phyloP scores from a whole-genome alignment of 2,888 invertebrate species.

The Drosophila phalerata region DNA sequence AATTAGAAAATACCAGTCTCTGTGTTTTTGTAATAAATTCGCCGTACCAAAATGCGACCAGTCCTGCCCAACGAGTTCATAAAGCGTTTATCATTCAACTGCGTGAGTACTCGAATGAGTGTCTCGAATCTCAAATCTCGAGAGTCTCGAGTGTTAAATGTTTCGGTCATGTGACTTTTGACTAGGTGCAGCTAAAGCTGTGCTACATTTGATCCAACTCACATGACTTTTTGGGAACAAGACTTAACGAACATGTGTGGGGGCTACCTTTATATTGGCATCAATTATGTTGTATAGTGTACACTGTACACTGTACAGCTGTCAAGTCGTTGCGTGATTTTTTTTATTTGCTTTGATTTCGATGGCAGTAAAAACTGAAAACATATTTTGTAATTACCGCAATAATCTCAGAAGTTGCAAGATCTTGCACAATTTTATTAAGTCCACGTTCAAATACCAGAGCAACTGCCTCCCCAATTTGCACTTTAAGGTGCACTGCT shows the following conservation, averaged over 20 bases:
- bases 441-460: conserved; percentile 51
- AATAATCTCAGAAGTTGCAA: conserved; percentile 41
- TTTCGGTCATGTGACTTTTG: conserved; percentile 54
- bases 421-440: conserved; percentile 37
- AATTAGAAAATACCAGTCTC: conserved; percentile 61
- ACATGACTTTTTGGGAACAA: conserved; percentile 42
- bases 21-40: conserved; percentile 46
- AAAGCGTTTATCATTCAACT: conserved; percentile 35
- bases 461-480: conserved; percentile 50
- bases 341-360: conserved; percentile 41
- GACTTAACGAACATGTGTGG: conserved; percentile 2
- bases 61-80: conserved; percentile 52
- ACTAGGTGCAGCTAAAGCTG: conserved; percentile 21
- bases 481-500: conserved; percentile 56
- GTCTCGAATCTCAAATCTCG: conserved; percentile 1
- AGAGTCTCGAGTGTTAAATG: conserved; percentile 9
- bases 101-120: conserved; percentile 17
- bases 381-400: conserved; percentile 71
- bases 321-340: conserved; percentile 60
- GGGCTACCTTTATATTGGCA: conserved; percentile 42
- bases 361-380: conserved; percentile 23
- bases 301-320: conserved; percentile 38
- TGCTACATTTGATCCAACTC: conserved; percentile 18
- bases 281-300: conserved; percentile 38
- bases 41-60: conserved; percentile 40